phyloP scores from a whole-genome alignment of 2,888 invertebrate genomes.

The Macaria notata region DNA sequence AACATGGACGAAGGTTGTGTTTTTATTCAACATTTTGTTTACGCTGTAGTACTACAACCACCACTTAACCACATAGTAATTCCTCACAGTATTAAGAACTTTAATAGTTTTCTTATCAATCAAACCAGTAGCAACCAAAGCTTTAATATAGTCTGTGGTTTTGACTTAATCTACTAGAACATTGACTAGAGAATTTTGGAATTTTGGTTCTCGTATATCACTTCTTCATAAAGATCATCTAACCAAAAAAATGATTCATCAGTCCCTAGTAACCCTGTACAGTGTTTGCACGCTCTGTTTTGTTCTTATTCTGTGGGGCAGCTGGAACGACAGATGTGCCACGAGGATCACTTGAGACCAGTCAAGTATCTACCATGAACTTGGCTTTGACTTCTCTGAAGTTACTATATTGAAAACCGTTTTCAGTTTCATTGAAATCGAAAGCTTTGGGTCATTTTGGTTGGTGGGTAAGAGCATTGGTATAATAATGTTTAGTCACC shows the following conservation, averaged over 20 bases:
- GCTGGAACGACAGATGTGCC: conserved; percentile 38
- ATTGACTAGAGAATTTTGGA: too few species aligned
- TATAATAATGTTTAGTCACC: too few species aligned
- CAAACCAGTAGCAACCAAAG: too few species aligned
- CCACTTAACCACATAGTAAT: too few species aligned
- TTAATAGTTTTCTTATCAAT: too few species aligned
- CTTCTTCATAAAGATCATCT: not conserved
- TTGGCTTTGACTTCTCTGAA: conserved; percentile 15
- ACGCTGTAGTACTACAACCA: too few species aligned
- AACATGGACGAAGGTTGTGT: too few species aligned
- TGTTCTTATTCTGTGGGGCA: conserved; percentile 30
- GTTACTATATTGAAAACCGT: conserved; percentile 21
- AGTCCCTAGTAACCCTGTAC: not conserved
- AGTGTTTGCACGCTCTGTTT: conserved; percentile 23
- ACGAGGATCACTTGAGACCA: conserved; percentile 35
- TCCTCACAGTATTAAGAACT: too few species aligned
- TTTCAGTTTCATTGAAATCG: conserved; percentile 16
- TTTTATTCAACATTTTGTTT: too few species aligned
- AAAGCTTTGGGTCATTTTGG: conserved; percentile 1
- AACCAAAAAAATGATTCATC: not conserved
- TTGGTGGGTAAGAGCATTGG: not conserved
- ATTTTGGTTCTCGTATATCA: too few species aligned
- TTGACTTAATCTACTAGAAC: too few species aligned
- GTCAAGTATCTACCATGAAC: conserved; percentile 32
- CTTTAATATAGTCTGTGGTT: too few species aligned